Conservation (phyloP, 2,888 invertebrate species). For the Nezara viridula region DNA sequence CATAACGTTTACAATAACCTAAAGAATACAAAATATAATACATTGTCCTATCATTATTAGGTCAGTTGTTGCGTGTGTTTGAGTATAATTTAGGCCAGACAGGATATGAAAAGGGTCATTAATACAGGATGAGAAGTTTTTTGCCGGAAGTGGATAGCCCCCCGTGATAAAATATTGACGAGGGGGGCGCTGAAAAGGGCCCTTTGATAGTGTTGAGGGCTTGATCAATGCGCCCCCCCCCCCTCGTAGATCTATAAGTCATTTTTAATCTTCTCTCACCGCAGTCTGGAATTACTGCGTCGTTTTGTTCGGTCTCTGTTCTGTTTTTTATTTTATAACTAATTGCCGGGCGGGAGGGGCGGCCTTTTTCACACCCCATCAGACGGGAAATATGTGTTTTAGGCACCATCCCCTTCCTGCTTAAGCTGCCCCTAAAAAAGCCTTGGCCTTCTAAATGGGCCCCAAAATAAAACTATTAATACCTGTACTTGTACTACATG, state of each 20-base stretch:
- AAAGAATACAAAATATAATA: no score
- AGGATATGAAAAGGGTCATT: not conserved
- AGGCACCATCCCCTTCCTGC: no score
- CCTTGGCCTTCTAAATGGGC: no score
- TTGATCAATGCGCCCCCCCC: not conserved
- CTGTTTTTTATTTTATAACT: not conserved
- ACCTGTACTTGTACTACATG: no score
- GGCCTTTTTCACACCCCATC: not conserved
- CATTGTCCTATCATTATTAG: no score
- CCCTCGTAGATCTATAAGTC: not conserved
- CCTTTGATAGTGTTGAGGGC: not conserved
- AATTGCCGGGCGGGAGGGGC: not conserved
- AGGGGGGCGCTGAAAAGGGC: not conserved
- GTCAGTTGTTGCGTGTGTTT: no score
- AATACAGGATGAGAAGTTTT: not conserved
- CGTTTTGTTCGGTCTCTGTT: not conserved
- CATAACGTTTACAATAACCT: no score
- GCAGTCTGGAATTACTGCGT: not conserved
- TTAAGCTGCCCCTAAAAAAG: no score
- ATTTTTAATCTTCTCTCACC: not conserved
- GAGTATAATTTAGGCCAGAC: not conserved
- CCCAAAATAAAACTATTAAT: no score
- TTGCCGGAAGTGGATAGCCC: not conserved
- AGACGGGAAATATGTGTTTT: no score
- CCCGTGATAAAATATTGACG: not conserved